Evolutionary conservation across 1,140 invertebrate genomes (phyloP), one percentile per base, ranked within the genome.

Genomic region (Babylonia areolata): DNA sequence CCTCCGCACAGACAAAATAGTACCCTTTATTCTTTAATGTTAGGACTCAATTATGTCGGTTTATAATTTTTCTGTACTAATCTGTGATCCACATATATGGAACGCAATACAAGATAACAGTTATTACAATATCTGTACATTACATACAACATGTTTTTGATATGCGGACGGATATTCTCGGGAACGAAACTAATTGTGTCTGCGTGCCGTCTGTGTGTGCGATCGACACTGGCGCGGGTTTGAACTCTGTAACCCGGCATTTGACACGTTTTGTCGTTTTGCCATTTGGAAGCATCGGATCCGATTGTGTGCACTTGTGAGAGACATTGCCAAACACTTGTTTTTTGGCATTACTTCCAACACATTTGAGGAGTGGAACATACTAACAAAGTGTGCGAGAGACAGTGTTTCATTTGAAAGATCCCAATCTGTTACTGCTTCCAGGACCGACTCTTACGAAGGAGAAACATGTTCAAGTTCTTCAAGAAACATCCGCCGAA

Each of bases 401-500:
- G 58, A n/a, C 58, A n/a, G 58, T 64, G 58, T 23, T 64, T 23
- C 58, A 64, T 12, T 64, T 64, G 58, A 64, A 12, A 64, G 58
- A 64, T 64, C 17, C 28, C 58, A 64, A 64, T 64, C 58, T 64
- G 58, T 23, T 37, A 39, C 23, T 71, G 69, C 37, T 75, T 75
- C 15, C 78, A 80, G 78, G 78, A 80, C 39, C 78, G 78, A 40
- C 28, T 80, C 33, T 39, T 80, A 33, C 78, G 69, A 15, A 79
- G 37, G n/a, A 58, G 40, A 35, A 79, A 80, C 31, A 92, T 92
- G 91, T 91, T 92, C 84, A 92, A 91, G 79, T 91, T 92, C 85
- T 89, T 92, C 35, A 90, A 89, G 85, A 91, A 90, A 78, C 89
- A 90, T 85, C 92, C 98, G 94, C 96, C 97, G 88, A 97, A 97